Evolutionary conservation across 2,113 vertebrate genomes (phyloP), one percentile per base, ranked within the genome.

Genomic region (Eptatretus burgeri): DNA sequence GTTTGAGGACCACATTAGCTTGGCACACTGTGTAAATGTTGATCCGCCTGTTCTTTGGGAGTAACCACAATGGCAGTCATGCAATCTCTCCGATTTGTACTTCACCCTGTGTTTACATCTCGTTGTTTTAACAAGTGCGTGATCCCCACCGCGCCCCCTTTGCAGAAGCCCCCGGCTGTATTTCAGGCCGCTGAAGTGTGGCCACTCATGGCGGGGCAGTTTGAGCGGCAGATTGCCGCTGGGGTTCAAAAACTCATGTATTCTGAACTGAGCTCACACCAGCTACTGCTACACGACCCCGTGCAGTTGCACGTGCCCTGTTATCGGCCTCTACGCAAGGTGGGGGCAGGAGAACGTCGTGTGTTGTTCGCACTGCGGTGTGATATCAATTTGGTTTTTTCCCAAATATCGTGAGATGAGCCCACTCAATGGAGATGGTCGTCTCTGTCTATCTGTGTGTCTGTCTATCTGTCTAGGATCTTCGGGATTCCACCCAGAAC

Each of bases 131-230:
- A 17, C 56, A n/a, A 10, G 10, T 10, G 56, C 56, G 19, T 13
- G n/a, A 17, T 60, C 19, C 19, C 19, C 56, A 17, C 64, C 52
- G 16, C 66, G 52, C 19, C 63, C 62, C 66, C 67, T 5, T 69
- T 95, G 91, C 95, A 85, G 76, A 98, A 98, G 73, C 93, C 93
- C 78, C 85, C 91, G 66, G 91, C 91, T 63, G 87, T 98, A 74
- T 98, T 98, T 74, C 89, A 98, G 78, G 89, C 93, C 74, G 84
- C 87, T 78, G 91, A 98, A 77, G 91, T 98, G 76, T 80, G 93
- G 76, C 85, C 91, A 70, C 89, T 98, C 75, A 98, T 98, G 91
- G 95, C 91, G 71, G 95, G 94, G 79, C 94, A 98, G 78, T 98
- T 95, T 69, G 91, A 98, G 81, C 89, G 94, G 79, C 89, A 89